Base-by-base conservation (phyloP, 2,113 vertebrate genomes). In the Riparia riparia region DNA sequence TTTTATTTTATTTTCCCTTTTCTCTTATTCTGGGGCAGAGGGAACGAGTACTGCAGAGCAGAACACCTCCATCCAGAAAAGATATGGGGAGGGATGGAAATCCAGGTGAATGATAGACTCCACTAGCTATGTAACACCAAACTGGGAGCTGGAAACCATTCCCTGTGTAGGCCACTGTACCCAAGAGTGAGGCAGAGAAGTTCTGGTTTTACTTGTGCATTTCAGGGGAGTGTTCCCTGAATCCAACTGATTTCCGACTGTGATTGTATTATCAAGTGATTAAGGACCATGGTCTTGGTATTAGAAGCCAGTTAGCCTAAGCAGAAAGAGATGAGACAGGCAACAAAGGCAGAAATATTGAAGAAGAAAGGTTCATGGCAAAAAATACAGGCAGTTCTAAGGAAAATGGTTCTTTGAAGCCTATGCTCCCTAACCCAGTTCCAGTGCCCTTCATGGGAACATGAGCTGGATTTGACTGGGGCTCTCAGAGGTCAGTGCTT, bases 281-380 rank as follows among this genome's bases (percentile, higher is more conserved):
- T 95, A 86, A 92, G 28, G 69, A 63, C 44, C 45, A 47, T 81
- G 66, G 56, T 91, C 76, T 80, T 79, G 37, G 7, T 88, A 29
- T 90, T 74, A 78, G 34, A 51, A 92, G 49, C 44, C 74, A 74
- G 86, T 76, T 57, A 93, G 81, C 74, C 74, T 63, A 88, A 42
- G 44, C n/a, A 91, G 83, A 93, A 96, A 92, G 49, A 89, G 41
- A 70, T 83, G 44, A 96, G 58, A 79, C 61, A 87, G 56, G 47
- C 37, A 89, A 88, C 4, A 5, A 82, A 50, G 28, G 44, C 57
- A 87, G 86, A 90, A 86, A 71, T 81, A 68, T 1, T 47, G 53
- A 83, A 68, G 37, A 76, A 60, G 74, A 93, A 94, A 93, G 54
- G 42, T 77, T 84, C 25, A 39, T 65, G 85, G 60, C 71, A 78